Base-by-base conservation (phyloP, 2,888 invertebrate species). In the Cabera pusaria region DNA sequence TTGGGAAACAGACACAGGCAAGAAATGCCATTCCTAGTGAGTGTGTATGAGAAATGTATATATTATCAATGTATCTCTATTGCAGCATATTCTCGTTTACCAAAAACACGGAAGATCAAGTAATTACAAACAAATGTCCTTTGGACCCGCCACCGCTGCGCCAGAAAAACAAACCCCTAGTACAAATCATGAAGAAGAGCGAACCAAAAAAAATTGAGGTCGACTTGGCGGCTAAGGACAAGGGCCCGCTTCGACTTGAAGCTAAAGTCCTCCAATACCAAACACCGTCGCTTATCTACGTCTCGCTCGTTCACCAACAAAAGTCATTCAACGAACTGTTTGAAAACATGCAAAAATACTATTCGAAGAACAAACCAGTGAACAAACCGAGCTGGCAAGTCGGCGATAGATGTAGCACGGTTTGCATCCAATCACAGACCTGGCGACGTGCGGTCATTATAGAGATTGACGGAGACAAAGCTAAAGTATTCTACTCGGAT, bases 401-500 rank as follows among this genome's bases (percentile, higher is more conserved):
- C 0, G 86, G 86, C 0, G 89, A 90, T 6, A 68, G 70, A 33
- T 91, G 91, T 52, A 89, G 81, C 48, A 67, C 89, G 0, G 44
- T 82, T 1, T 81, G 89, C 36, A 44, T 58, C 0, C 77, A 82
- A 6, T 90, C 91, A 6, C 87, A 90, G 19, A 81, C 87, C 16
- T 96, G 93, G 92, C 93, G 92, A 48, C 91, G 97, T 2, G 81
- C 90, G 16, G 81, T 92, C 7, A 56, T 88, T 1, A 63, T 87
- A 0, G 73, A 86, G 32, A 28, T 90, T 0, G 64, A 74, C 2
- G 68, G 73, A 0, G 70, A 78, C 0, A 66, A 71, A 5, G 82
- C 76, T 1, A 81, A 83, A 44, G 91, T 96, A 0, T 92, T 91
- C 44, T 87, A 95, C 21, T 90, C 92, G 6, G 96, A 97, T 60